Percentiles rank a stretch among this genome's conserved stretches.
These are phyloP conservation scores for Dipodomys ordii DNA, from an alignment of 2,113 vertebrate species.

Conservation along the genomic window DNA sequence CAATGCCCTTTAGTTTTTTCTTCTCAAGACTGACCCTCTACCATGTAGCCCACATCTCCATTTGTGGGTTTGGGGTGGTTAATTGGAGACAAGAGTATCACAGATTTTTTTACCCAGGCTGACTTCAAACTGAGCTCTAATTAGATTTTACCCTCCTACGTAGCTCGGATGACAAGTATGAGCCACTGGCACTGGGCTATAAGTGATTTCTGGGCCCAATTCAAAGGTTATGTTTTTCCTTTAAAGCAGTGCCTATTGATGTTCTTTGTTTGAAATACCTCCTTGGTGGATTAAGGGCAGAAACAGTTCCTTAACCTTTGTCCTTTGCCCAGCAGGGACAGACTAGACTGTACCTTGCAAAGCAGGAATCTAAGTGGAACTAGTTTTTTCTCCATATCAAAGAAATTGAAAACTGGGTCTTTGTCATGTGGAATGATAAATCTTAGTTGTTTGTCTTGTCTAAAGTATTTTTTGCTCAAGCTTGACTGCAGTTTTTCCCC, in stretches of 20 bases:
- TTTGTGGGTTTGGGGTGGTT: too few relatives aligned
- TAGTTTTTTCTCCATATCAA: slow-evolving; percentile 29
- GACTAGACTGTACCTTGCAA: neutral
- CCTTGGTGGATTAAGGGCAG: neutral
- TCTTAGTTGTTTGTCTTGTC: slow-evolving; percentile 55
- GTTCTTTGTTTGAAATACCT: neutral
- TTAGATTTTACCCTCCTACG: too few relatives aligned
- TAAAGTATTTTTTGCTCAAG: slow-evolving; percentile 53
- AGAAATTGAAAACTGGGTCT: slow-evolving; percentile 32
- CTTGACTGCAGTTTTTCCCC: slow-evolving; percentile 60
- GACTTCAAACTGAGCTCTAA: too few relatives aligned
- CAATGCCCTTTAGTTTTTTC: too few relatives aligned
- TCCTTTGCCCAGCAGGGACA: slow-evolving; percentile 17
- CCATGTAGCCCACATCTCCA: too few relatives aligned
- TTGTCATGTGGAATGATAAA: slow-evolving; percentile 52
- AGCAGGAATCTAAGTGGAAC: slow-evolving; percentile 20
- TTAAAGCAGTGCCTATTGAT: neutral
- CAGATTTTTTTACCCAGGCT: too few relatives aligned
- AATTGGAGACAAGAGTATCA: too few relatives aligned
- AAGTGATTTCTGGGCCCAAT: neutral
- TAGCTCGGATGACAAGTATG: too few relatives aligned
- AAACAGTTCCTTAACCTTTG: slow-evolving; percentile 23
- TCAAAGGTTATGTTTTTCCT: slow-evolving; percentile 4
- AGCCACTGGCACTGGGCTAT: neutral
- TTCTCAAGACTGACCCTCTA: too few relatives aligned